Evolutionary conservation across 2,113 vertebrate species (phyloP).

Genomic region (Apaloderma vittatum): DNA sequence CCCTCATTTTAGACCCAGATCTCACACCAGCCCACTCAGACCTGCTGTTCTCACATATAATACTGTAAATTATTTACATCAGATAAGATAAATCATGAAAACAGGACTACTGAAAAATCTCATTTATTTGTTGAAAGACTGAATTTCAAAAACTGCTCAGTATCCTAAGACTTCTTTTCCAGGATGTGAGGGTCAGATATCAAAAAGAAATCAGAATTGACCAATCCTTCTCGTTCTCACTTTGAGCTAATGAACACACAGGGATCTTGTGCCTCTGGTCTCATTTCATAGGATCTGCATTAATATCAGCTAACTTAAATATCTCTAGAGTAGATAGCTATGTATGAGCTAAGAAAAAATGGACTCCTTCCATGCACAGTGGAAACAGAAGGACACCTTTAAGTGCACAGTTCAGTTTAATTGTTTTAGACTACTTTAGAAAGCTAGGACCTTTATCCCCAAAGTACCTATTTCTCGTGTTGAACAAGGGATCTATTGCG

Average conservation of each 20-base stretch:
- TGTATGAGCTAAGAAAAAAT: neutral
- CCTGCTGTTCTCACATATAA: constrained; percentile 78
- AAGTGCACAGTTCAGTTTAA: neutral
- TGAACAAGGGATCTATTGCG: neutral
- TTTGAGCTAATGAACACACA: neutral
- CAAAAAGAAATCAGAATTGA: neutral
- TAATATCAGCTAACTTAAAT: neutral
- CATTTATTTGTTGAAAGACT: constrained; percentile 14
- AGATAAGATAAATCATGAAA: constrained; percentile 73
- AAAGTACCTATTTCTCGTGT: fast-evolving
- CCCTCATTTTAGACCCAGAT: constrained; percentile 72
- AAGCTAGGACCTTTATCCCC: neutral
- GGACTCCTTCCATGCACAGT: neutral
- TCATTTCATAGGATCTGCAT: neutral
- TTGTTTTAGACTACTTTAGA: neutral
- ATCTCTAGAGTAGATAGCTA: fast-evolving
- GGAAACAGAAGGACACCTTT: neutral
- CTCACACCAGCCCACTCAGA: constrained; percentile 73
- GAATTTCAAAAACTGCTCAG: neutral
- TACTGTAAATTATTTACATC: constrained; percentile 80
- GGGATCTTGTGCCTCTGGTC: neutral
- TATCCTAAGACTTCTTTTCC: neutral
- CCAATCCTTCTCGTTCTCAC: neutral
- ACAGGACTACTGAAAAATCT: constrained; percentile 49
- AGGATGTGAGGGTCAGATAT: neutral